These are phyloP conservation scores for Neotoxoptera formosana DNA, from an alignment of 1,140 invertebrate genomes.

Conservation along the genomic window DNA sequence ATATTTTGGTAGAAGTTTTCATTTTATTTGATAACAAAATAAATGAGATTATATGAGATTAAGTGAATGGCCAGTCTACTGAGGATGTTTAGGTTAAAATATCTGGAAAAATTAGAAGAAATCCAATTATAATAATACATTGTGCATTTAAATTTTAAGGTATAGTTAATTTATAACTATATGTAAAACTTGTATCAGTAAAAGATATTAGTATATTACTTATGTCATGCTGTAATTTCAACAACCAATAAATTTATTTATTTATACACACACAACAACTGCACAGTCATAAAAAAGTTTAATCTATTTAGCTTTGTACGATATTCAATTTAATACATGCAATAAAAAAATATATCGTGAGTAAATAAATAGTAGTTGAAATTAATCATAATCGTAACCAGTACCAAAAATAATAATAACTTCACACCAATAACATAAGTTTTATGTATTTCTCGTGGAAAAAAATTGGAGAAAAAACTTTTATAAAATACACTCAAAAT, in stretches of 20 bases:
- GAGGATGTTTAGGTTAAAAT: neutral
- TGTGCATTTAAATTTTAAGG: neutral
- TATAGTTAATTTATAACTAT: neutral
- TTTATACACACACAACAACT: neutral
- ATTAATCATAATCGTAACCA: neutral
- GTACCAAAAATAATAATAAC: neutral
- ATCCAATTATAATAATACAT: neutral
- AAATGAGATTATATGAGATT: neutral
- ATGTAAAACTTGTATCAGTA: neutral
- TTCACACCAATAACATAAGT: neutral
- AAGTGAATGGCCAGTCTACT: no score
- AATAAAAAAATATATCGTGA: neutral
- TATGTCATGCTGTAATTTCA: neutral
- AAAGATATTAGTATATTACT: neutral
- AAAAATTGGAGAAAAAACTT: neutral
- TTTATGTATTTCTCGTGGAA: neutral
- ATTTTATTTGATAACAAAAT: neutral
- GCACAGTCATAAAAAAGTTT: neutral
- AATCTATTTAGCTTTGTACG: neutral
- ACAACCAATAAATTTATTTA: neutral
- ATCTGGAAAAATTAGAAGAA: neutral
- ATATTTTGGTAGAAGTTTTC: neutral
- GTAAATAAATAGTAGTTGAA: neutral
- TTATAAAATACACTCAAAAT: neutral
- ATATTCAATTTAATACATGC: neutral